Evolutionary conservation across 2,113 vertebrate species (phyloP), one percentile per base, ranked within the genome.

Genomic region (Labrus mixtus): DNA sequence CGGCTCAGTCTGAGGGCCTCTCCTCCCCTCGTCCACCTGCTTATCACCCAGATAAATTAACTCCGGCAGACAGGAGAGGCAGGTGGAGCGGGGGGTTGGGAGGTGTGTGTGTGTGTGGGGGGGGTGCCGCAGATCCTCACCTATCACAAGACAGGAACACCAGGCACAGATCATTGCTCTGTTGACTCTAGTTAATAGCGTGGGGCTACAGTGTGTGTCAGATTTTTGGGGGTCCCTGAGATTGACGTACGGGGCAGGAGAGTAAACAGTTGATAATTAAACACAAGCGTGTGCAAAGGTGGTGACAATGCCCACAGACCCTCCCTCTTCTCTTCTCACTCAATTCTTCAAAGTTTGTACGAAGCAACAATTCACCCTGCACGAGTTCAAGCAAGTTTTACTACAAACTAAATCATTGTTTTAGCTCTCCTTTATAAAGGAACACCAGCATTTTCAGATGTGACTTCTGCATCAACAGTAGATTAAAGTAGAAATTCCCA

Each of bases 1-100:
- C 90, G 23, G 83, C 95, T 93, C 89, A 73, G 87, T 93, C 92
- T 93, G 90, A 93, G 88, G 90, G 75, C 86, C 62, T 92, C 88
- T 92, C 91, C 91, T 93, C 95, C 90, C 86, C 93, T 94, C 93
- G 94, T 96, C 94, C 96, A 94, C 79, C 95, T 91, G 96, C 95
- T 97, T 95, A 96, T 96, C 95, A 93, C 91, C 84, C 90, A 80
- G 86, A 89, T 91, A 92, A 94, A 95, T 87, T 90, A 96, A 95
- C 94, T 90, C 83, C 69, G 77, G 93, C 90, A 91, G 92, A 87
- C 92, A 80, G 87, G 89, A 89, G 91, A 86, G 81, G 91, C 85
- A 87, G 89, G 93, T 92, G 91, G 89, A 87, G 79, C 45, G 23
- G 83, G 82, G 71, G 79, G 76, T 36, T 68, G 75, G 73, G 82